Percentiles rank a stretch among this genome's conserved stretches.
phyloP scores from a whole-genome alignment of 2,113 vertebrate species.

The Caranx ignobilis region DNA sequence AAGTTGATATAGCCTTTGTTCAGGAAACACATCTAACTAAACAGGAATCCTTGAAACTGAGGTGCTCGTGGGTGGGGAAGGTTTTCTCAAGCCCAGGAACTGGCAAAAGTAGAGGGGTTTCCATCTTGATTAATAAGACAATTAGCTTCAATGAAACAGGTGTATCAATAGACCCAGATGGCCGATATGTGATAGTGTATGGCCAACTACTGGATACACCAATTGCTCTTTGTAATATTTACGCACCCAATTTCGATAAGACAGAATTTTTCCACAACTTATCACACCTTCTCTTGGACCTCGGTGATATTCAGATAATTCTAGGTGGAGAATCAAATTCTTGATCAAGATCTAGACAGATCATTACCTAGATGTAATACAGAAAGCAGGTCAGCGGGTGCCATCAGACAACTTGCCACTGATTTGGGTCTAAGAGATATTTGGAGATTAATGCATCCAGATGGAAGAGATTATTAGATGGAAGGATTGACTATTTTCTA shows the following conservation, averaged over 20 bases:
- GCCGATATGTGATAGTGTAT: neutral
- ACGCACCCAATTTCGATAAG: no score
- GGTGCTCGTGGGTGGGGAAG: neutral
- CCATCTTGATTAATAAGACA: neutral
- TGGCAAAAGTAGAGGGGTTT: slow-evolving; percentile 1
- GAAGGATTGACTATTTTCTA: no score
- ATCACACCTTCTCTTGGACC: neutral
- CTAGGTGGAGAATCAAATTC: neutral
- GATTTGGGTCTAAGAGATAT: no score
- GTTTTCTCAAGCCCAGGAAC: neutral
- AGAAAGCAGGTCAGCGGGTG: no score
- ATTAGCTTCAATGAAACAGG: neutral
- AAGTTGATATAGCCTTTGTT: no score
- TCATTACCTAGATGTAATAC: no score
- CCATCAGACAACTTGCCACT: no score
- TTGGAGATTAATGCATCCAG: no score
- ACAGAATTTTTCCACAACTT: neutral
- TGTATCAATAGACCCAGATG: neutral
- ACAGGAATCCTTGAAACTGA: no score
- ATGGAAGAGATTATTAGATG: no score
- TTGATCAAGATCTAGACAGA: neutral
- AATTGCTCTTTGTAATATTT: no score
- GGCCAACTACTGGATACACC: neutral
- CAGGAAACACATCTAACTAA: no score
- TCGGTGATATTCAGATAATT: neutral